phyloP scores from a whole-genome alignment of 1,140 invertebrate species.

The Heliconius congener region DNA sequence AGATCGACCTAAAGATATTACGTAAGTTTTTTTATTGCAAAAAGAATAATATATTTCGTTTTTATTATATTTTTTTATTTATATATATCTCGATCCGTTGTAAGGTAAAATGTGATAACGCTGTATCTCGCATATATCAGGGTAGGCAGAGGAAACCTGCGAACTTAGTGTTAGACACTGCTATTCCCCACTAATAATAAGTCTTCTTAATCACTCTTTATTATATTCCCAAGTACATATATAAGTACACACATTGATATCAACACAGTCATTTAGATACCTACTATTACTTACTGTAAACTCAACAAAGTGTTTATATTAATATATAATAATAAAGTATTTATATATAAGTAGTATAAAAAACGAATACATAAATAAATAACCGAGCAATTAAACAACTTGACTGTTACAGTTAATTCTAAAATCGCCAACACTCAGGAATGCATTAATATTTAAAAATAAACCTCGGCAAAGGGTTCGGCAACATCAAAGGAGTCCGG shows the following conservation, averaged over 20 bases:
- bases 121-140: too few relatives aligned
- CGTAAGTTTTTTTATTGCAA: too few relatives aligned
- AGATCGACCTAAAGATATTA: too few relatives aligned
- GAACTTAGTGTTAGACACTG: too few relatives aligned
- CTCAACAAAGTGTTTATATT: neutral
- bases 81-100: too few relatives aligned
- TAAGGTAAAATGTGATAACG: too few relatives aligned
- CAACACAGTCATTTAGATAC: neutral
- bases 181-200: too few relatives aligned
- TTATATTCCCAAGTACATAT: neutral
- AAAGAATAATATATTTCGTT: too few relatives aligned
- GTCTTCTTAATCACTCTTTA: neutral
- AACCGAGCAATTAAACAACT: neutral
- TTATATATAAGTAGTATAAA: neutral
- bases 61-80: neutral
- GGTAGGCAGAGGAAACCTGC: too few relatives aligned
- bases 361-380: neutral
- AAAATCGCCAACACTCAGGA: conserved; percentile 21
- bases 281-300: neutral
- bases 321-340: too few relatives aligned
- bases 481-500: conserved; percentile 37
- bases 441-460: conserved; percentile 39
- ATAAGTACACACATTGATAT: neutral
- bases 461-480: conserved; percentile 35
- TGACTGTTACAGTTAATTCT: conserved; percentile 9